These are phyloP conservation scores for Steinernema khuongi DNA, from an alignment of 1,140 invertebrate species.

Conservation along the genomic window DNA sequence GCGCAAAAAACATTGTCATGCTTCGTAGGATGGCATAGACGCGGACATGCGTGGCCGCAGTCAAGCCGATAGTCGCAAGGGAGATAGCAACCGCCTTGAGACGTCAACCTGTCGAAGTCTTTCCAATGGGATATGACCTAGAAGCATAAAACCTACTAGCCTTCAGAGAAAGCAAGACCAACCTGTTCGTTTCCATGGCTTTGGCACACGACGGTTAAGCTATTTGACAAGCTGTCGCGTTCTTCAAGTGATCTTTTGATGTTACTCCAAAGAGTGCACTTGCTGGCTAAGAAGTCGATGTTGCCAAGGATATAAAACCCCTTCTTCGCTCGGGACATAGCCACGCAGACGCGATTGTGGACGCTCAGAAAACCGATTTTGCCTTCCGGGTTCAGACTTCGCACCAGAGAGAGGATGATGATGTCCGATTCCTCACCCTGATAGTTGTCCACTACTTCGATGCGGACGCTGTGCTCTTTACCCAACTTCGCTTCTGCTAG, in stretches of 20 bases:
- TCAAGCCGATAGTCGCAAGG: slow-evolving; percentile 25
- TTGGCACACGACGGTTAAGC: not conserved
- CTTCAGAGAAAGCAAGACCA: no score
- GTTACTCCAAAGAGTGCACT: slow-evolving; percentile 60
- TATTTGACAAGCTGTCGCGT: not conserved
- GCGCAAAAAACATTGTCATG: slow-evolving; percentile 20
- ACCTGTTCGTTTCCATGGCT: not conserved
- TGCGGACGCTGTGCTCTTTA: slow-evolving; percentile 52
- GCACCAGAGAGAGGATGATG: slow-evolving; percentile 74
- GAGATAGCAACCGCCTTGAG: slow-evolving; percentile 24
- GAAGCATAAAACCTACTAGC: no score
- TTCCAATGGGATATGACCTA: no score
- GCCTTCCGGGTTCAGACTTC: slow-evolving; percentile 68
- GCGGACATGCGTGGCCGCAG: slow-evolving; percentile 28
- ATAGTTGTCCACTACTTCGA: slow-evolving; percentile 74
- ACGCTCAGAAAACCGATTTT: slow-evolving; percentile 72
- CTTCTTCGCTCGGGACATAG: slow-evolving; percentile 73
- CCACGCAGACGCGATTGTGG: slow-evolving; percentile 75
- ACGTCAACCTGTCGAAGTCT: no score
- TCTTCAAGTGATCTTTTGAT: slow-evolving; percentile 59
- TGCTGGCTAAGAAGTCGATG: slow-evolving; percentile 64
- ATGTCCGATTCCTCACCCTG: slow-evolving; percentile 81
- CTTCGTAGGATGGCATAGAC: slow-evolving; percentile 21
- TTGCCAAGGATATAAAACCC: slow-evolving; percentile 70
- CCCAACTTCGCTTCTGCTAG: slow-evolving; percentile 33